Base-by-base conservation (phyloP, 2,113 vertebrate species). In the Strigops habroptila region DNA sequence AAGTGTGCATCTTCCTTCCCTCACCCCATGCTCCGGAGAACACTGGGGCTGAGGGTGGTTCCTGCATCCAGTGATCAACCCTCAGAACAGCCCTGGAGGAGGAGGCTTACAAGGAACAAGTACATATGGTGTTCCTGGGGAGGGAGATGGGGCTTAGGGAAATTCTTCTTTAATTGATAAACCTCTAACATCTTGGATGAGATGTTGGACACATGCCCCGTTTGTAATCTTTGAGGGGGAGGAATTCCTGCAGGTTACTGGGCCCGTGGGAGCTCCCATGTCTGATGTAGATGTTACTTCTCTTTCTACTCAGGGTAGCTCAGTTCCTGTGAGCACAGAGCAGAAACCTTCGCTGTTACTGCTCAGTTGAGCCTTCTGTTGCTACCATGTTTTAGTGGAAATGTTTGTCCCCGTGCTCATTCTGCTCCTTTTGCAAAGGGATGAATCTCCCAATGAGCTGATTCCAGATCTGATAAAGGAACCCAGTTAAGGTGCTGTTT, bases 401-500 rank as follows among this genome's bases (percentile, higher is more conserved):
- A 53, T 43, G 81, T 91, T 91, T 76, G 43, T 49, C 63, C 57
- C 65, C 62, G 1, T 1, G 0, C 53, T 90, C 52, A 0, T 43
- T 46, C 39, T 63, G 90, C 92, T 79, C 67, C 75, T 81, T 59
- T 63, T 28, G 93, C 55, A 37, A 69, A 18, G 62, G 81, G 91
- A 31, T 63, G 68, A 48, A 30, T 18, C 88, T 79, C 49, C 37
- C 9, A 0, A 4, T 1, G 18, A 78, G 71, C 14, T 12, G 18
- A 17, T 75, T n/a, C 10, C 68, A 9, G 85, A 41, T 27, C 73
- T 18, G 51, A 3, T 3, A 15, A 21, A 55, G 65, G 57, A 84
- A 18, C n/a, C 14, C 4, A 0, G 10, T 15, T 14, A 5, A 24
- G 68, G 9, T 10, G 17, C 39, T 1, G 0, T 28, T 71, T 0